Percentiles rank a stretch among this genome's conserved stretches.
Evolutionary conservation across 2,888 invertebrate genomes (phyloP).

Genomic region (Drosophila suboccidentalis): DNA sequence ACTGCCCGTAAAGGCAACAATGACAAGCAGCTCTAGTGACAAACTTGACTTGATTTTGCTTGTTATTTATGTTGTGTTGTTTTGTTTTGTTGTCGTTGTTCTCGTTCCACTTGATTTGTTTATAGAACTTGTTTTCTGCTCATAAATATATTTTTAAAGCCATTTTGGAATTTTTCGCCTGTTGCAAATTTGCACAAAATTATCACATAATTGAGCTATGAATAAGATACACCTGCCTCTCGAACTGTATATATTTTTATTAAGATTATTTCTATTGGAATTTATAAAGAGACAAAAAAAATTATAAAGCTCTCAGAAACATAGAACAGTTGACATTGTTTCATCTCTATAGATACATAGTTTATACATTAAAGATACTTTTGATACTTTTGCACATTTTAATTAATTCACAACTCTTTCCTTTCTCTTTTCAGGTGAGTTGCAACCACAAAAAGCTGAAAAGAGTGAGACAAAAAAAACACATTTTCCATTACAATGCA

Average conservation of each 20-base stretch:
- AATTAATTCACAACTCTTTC: constrained; percentile 35
- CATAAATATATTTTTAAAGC: constrained; percentile 29
- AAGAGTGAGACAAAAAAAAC: constrained; percentile 10
- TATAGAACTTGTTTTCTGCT: constrained; percentile 62
- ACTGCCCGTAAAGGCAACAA: constrained; percentile 37
- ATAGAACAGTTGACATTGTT: neutral
- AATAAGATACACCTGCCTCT: constrained; percentile 15
- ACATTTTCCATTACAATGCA: constrained; percentile 39
- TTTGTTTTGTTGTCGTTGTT: constrained; percentile 45
- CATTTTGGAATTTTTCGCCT: constrained; percentile 17
- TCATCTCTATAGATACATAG: constrained; percentile 1
- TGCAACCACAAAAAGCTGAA: constrained; percentile 9
- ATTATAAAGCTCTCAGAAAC: no score
- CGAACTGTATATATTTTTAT: constrained; percentile 7
- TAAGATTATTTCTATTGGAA: constrained; percentile 1
- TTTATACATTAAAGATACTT: neutral
- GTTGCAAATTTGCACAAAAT: constrained; percentile 17
- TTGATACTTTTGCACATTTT: constrained; percentile 15
- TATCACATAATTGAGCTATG: constrained; percentile 30
- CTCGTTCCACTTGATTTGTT: constrained; percentile 60
- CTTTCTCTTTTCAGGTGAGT: constrained; percentile 65
- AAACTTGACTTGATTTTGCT: constrained; percentile 58
- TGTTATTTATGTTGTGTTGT: constrained; percentile 27
- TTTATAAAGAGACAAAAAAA: neutral
- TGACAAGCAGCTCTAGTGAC: constrained; percentile 54